These are phyloP conservation scores for Plebejus argus DNA, from an alignment of 2,888 invertebrate genomes.

Conservation along the genomic window DNA sequence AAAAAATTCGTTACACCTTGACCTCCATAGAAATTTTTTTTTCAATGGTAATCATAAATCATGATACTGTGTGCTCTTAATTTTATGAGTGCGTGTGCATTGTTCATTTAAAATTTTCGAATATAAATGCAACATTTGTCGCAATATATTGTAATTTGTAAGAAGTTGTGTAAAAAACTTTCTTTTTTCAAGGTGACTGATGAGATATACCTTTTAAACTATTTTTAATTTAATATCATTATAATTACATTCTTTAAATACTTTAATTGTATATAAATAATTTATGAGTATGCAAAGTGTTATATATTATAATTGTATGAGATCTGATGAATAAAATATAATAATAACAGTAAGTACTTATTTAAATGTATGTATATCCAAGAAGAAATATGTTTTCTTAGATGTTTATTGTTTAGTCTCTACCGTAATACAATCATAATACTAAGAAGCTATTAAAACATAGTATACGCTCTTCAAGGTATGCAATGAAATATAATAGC, in stretches of 20 bases:
- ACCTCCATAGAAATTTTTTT: too few relatives aligned
- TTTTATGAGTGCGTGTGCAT: neutral
- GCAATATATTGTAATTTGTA: neutral
- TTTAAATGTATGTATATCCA: too few relatives aligned
- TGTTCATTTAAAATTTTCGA: neutral
- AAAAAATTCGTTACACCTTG: too few relatives aligned
- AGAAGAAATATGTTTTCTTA: neutral
- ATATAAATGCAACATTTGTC: neutral
- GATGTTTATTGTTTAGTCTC: neutral
- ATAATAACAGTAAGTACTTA: neutral
- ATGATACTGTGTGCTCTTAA: neutral
- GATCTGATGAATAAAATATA: neutral
- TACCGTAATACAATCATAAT: neutral
- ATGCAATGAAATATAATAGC: constrained; percentile 5
- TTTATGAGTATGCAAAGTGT: neutral
- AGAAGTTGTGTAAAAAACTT: neutral
- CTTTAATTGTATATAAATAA: neutral
- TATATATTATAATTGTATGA: neutral
- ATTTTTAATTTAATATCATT: neutral
- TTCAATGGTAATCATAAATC: too few relatives aligned
- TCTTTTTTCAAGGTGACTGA: neutral
- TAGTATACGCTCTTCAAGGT: neutral
- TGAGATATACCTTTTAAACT: neutral
- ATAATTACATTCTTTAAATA: neutral
- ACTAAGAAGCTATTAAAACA: neutral